These are phyloP conservation scores for Mallateleia sp. DNA, from an alignment of 2,888 invertebrate genomes.

Conservation along the genomic window DNA sequence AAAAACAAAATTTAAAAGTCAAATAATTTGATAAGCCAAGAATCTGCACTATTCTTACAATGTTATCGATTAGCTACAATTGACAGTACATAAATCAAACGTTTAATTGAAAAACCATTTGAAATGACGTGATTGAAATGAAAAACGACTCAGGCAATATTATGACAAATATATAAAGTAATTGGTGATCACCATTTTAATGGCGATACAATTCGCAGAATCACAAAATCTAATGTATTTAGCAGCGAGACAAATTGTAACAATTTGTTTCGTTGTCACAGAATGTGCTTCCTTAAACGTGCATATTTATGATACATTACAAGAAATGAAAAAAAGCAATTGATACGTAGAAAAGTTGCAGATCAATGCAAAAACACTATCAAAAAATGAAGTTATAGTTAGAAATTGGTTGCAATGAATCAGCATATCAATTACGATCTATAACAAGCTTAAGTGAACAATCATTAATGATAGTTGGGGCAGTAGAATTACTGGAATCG, in stretches of 20 bases:
- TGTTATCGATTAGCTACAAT: conserved; percentile 27
- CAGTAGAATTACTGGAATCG: not conserved
- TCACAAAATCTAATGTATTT: not conserved
- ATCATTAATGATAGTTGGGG: not conserved
- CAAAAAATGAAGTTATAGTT: not conserved
- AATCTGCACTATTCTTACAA: conserved; percentile 36
- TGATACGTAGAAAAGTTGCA: not conserved
- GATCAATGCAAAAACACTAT: not conserved
- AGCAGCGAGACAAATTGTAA: not conserved
- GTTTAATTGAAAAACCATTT: conserved; percentile 36
- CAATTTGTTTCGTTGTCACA: too few species aligned
- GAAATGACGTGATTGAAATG: too few species aligned
- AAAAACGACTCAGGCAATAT: too few species aligned
- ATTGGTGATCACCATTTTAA: not conserved
- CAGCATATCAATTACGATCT: conserved; percentile 23
- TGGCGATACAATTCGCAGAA: not conserved
- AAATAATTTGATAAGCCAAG: conserved; percentile 32
- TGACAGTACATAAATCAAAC: conserved; percentile 34
- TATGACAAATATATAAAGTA: too few species aligned
- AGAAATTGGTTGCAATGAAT: conserved; percentile 30
- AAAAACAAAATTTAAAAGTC: conserved; percentile 44
- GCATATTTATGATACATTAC: conserved; percentile 1
- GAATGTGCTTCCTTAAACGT: too few species aligned
- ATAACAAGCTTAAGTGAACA: conserved; percentile 1
- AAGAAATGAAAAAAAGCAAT: not conserved